Conservation (phyloP, 2,888 invertebrate species). For the Hirtodrosophila confusa region DNA sequence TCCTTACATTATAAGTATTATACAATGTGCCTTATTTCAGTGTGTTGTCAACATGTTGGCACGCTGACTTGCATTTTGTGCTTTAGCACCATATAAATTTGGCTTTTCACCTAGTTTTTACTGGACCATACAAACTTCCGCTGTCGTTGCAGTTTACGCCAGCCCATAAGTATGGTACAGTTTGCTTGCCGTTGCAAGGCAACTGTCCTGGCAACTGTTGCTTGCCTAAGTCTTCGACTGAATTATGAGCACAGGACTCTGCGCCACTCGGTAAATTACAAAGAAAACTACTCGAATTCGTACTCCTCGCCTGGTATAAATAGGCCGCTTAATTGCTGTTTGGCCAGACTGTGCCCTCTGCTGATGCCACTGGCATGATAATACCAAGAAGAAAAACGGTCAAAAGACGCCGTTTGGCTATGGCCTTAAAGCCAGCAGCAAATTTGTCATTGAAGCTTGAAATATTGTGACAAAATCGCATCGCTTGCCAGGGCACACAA, state of each 20-base stretch:
- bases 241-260: constrained; percentile 48
- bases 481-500: constrained; percentile 47
- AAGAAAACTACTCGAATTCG: constrained; percentile 20
- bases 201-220: constrained; percentile 50
- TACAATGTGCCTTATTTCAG: too few species aligned
- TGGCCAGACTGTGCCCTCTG: not conserved
- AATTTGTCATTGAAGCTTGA: constrained; percentile 46
- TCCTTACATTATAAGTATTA: too few species aligned
- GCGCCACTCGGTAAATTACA: constrained; percentile 73
- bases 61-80: constrained; percentile 44
- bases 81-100: constrained; percentile 63
- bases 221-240: constrained; percentile 16
- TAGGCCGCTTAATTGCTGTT: constrained; percentile 58
- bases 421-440: constrained; percentile 24
- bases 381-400: constrained; percentile 20
- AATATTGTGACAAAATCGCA: constrained; percentile 46
- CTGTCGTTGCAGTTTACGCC: constrained; percentile 41
- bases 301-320: constrained; percentile 12
- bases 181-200: constrained; percentile 13
- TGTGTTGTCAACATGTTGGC: constrained; percentile 29
- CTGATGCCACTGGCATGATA: constrained; percentile 65
- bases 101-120: constrained; percentile 63
- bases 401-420: constrained; percentile 10
- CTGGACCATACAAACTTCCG: constrained; percentile 39
- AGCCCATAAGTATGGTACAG: constrained; percentile 46